Conservation (phyloP, 2,888 invertebrate species). For the Catonia carolina region DNA sequence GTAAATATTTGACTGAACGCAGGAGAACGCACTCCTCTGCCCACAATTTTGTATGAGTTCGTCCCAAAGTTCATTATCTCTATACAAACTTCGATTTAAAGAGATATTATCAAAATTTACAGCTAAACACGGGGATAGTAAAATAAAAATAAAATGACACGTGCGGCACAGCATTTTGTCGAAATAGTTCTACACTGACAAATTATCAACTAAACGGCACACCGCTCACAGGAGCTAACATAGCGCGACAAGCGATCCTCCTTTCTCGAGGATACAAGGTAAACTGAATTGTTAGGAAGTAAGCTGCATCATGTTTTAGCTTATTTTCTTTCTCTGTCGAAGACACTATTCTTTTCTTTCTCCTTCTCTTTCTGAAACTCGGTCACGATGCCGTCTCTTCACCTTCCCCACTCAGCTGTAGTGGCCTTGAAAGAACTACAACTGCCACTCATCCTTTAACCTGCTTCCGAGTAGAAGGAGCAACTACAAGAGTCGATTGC, state of each 20-base stretch:
- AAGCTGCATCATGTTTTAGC: not conserved
- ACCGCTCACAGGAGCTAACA: too few species aligned
- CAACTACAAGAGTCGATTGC: too few species aligned
- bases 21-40: constrained; percentile 56
- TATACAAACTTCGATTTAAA: constrained; percentile 16
- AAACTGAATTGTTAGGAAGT: constrained; percentile 2
- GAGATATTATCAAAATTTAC: not conserved
- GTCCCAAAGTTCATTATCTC: constrained; percentile 53
- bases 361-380: constrained; percentile 3
- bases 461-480: too few species aligned
- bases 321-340: not conserved
- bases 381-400: constrained; percentile 4
- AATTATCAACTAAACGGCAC: too few species aligned
- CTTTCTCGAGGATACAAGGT: not conserved
- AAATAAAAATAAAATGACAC: too few species aligned
- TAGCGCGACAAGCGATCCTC: constrained; percentile 1
- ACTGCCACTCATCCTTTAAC: too few species aligned
- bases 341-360: not conserved
- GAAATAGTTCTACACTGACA: too few species aligned
- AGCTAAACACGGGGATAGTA: too few species aligned
- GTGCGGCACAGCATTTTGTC: too few species aligned
- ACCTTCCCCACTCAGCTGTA: not conserved
- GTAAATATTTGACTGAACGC: constrained; percentile 71
- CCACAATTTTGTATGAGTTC: constrained; percentile 65
- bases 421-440: constrained; percentile 4